Base-by-base conservation (phyloP, 2,113 vertebrate genomes). In the Pantherophis guttatus region DNA sequence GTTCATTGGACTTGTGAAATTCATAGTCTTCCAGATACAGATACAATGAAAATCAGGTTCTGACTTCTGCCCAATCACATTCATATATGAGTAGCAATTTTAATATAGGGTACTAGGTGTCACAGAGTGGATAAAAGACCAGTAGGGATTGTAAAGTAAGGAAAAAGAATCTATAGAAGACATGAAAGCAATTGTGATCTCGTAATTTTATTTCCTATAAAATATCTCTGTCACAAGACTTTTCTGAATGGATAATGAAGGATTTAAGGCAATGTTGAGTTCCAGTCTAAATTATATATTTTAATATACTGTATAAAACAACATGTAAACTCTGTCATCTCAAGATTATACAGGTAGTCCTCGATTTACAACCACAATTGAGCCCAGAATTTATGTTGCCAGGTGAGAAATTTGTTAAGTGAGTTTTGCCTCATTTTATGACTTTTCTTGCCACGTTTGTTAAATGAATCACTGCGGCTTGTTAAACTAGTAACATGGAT, bases 241-340 rank as follows among this genome's bases (percentile, higher is more conserved):
- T 81, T 39, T 39, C n/a, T 81, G 70, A 75, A 33, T 75, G n/a
- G n/a, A 75, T 75, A 33, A 17, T 33, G 70, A 75, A 75, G 13
- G 65, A 33, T 75, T 33, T 75, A 75, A 75, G 65, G 33, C 65
- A 70, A 62, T 93, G 92, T 59, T 23, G 88, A 89, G 39, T 52
- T 52, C 52, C 93, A 95, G 90, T 48, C 39, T 75, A 94, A 95
- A 62, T 91, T 93, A 94, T 21, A 54, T 55, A 29, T 90, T 96
- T 96, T 91, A 93, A 96, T 95, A 95, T 96, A 59, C 23, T 59
- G 23, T 10, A 93, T 81, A 96, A 95, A 90, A 81, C 90, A 97
- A 96, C 21, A 1, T 93, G 93, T 94, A 95, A 75, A 92, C 95
- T 93, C 87, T n/a, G 21, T 54, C 96, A 94, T 95, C 94, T 97